A percentile compares a stretch with the other conserved stretches of the same genome.
Conservation (phyloP, 2,113 vertebrate genomes). For the Erpornis zantholeuca region DNA sequence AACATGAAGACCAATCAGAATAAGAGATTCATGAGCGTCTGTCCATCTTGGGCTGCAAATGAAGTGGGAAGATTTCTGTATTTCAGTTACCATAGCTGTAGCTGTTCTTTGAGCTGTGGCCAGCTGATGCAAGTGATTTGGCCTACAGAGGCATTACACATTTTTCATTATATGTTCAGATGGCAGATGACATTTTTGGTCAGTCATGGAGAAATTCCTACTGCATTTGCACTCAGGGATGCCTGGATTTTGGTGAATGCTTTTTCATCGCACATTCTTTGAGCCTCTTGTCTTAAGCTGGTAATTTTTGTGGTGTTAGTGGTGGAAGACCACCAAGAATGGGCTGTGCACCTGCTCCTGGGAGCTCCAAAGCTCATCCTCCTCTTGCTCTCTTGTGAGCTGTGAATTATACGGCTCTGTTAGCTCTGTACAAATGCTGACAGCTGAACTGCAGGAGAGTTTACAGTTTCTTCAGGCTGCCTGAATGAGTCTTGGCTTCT, state of each 20-base stretch:
- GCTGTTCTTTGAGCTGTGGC: background rate
- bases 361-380: background rate
- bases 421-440: background rate
- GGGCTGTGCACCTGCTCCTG: background rate
- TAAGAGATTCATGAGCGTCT: background rate
- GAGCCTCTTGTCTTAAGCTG: background rate
- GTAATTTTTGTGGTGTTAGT: background rate
- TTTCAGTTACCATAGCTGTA: background rate
- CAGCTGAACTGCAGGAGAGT: background rate
- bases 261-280: background rate
- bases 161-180: background rate
- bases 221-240: background rate
- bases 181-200: background rate
- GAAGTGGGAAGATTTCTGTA: background rate
- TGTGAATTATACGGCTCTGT: background rate
- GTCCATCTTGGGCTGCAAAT: background rate
- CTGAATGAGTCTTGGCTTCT: background rate
- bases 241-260: background rate
- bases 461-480: background rate
- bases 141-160: rapidly evolving
- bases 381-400: rapidly evolving
- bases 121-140: background rate
- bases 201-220: background rate
- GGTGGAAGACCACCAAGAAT: background rate
- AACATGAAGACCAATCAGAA: background rate